phyloP scores from a whole-genome alignment of 2,113 vertebrate species.

The Psephotus haematonotus region DNA sequence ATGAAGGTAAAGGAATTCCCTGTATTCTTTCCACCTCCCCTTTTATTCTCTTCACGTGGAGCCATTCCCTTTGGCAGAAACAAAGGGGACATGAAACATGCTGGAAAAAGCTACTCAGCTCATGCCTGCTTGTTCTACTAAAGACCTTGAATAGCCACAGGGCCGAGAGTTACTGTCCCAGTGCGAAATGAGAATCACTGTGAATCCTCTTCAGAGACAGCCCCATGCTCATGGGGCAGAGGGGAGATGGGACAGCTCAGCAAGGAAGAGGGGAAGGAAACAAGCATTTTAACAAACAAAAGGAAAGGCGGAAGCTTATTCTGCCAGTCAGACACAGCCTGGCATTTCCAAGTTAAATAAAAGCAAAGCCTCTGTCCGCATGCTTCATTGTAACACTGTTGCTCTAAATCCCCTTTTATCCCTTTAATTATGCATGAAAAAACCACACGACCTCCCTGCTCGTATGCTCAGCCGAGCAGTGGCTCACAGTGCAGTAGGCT shows the following conservation, averaged over 20 bases:
- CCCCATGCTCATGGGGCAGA: background rate
- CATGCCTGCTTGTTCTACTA: background rate
- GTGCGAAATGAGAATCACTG: background rate
- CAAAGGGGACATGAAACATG: background rate
- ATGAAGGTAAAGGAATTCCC: background rate
- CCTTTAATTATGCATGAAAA: slow-evolving; percentile 84
- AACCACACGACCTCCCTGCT: slow-evolving; percentile 74
- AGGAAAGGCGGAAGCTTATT: background rate
- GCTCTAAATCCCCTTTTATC: slow-evolving; percentile 59
- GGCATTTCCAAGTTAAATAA: slow-evolving; percentile 54
- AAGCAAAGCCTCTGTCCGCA: slow-evolving; percentile 23
- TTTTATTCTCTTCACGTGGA: background rate
- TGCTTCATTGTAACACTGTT: slow-evolving; percentile 68
- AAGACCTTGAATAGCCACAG: background rate
- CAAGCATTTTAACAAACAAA: background rate
- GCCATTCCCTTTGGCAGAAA: background rate
- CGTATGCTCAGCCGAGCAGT: slow-evolving; percentile 1
- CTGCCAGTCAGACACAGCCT: slow-evolving; percentile 42
- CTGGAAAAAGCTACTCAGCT: background rate
- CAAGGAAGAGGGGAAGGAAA: background rate
- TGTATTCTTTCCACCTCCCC: background rate
- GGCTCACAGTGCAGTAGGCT: slow-evolving; percentile 69
- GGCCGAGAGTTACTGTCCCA: background rate
- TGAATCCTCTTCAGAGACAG: background rate
- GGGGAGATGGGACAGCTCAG: background rate